A percentile compares a stretch with the other conserved stretches of the same genome.
phyloP scores from a whole-genome alignment of 2,113 vertebrate genomes.

The Gavialis gangeticus region DNA sequence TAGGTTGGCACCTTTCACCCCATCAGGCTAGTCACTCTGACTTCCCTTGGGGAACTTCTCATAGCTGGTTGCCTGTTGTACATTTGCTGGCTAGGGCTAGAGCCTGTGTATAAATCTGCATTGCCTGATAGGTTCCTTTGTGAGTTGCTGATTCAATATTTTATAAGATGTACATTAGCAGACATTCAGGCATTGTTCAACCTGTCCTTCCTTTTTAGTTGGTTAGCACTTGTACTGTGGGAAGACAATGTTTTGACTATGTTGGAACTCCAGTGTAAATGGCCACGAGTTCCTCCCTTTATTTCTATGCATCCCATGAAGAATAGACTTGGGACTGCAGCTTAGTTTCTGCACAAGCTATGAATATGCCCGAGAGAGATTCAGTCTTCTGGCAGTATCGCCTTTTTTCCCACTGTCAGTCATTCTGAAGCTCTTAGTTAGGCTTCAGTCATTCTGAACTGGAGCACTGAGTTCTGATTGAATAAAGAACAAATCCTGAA shows the following conservation, averaged over 20 bases:
- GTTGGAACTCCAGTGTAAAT: background rate
- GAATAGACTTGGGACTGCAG: no score
- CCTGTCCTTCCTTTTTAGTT: background rate
- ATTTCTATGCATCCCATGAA: background rate
- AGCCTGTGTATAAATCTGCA: background rate
- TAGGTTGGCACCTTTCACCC: no score
- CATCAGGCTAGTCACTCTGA: background rate
- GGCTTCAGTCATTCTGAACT: background rate
- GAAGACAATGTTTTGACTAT: background rate
- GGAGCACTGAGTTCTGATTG: background rate
- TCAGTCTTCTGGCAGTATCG: background rate
- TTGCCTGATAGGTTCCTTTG: background rate
- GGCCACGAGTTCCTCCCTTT: rapidly evolving
- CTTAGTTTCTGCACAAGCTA: background rate
- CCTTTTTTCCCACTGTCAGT: background rate
- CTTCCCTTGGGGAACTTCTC: rapidly evolving
- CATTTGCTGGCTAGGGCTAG: rapidly evolving
- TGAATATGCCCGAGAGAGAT: background rate
- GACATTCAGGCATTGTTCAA: rapidly evolving
- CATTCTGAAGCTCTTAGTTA: background rate
- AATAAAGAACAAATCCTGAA: background rate
- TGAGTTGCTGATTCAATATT: rapidly evolving
- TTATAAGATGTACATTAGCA: rapidly evolving
- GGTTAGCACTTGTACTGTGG: background rate
- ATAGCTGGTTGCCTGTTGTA: rapidly evolving